These are phyloP conservation scores for Progne subis DNA, from an alignment of 2,113 vertebrate genomes.

Conservation along the genomic window DNA sequence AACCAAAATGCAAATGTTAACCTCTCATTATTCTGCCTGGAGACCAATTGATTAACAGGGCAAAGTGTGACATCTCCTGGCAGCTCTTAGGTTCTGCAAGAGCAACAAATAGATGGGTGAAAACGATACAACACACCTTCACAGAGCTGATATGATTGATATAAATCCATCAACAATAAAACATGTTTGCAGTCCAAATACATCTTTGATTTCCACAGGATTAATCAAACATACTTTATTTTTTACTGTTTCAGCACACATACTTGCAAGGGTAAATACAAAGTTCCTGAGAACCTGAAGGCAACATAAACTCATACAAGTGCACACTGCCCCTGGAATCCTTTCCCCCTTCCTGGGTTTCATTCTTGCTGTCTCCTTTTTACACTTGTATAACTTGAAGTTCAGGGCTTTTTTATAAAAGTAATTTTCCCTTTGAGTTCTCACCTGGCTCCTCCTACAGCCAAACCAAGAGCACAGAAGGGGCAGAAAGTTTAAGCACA, in stretches of 20 bases:
- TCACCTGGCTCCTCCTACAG: neutral
- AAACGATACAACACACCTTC: neutral
- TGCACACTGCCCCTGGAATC: neutral
- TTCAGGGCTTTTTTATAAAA: neutral
- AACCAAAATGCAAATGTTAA: neutral
- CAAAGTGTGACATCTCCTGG: constrained; percentile 46
- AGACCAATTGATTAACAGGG: neutral
- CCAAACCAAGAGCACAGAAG: neutral
- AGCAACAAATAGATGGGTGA: neutral
- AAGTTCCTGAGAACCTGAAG: neutral
- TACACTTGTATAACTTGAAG: neutral
- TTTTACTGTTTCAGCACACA: neutral
- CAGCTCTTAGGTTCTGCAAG: constrained; percentile 10
- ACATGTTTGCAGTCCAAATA: neutral
- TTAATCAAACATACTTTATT: neutral
- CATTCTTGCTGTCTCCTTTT: neutral
- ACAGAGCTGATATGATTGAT: neutral
- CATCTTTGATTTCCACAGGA: neutral
- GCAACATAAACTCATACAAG: neutral
- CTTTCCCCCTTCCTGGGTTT: neutral
- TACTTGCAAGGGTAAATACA: neutral
- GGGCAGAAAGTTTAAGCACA: neutral
- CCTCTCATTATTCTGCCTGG: neutral
- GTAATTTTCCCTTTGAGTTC: neutral
- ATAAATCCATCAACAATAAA: neutral